Conservation (phyloP, 2,888 invertebrate genomes). For the Tipula vernalis region DNA sequence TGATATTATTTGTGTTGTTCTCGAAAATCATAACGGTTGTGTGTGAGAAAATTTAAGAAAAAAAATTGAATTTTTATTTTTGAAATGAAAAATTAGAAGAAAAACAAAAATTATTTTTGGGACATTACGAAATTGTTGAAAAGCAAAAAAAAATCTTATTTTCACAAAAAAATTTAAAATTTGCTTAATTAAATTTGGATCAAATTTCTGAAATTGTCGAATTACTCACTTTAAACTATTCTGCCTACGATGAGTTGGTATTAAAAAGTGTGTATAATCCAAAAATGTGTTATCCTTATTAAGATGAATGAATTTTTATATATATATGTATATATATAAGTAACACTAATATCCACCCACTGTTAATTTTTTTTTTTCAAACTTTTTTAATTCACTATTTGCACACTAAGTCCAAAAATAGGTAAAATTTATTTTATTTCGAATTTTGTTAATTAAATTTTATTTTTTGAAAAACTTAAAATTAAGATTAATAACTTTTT, state of each 20-base stretch:
- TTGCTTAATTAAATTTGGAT: conserved; percentile 4
- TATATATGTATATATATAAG: not conserved
- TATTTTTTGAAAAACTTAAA: not conserved
- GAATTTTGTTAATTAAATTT: not conserved
- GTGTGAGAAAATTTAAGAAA: not conserved
- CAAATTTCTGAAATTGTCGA: not conserved
- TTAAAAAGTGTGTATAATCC: not conserved
- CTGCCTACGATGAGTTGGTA: not conserved
- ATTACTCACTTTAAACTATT: not conserved
- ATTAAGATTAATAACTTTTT: not conserved
- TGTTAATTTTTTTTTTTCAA: not conserved
- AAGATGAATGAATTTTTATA: not conserved
- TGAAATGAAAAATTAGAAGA: not conserved
- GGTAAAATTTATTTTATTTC: not conserved
- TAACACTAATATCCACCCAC: not conserved
- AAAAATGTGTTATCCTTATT: not conserved
- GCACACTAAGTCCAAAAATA: not conserved
- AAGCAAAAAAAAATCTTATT: not conserved
- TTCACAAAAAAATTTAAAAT: not conserved
- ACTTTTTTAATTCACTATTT: not conserved
- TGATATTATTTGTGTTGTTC: not conserved
- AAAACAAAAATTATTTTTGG: not conserved
- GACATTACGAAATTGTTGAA: conserved; percentile 4
- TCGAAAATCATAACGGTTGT: not conserved
- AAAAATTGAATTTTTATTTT: not conserved